These are phyloP conservation scores for Nezara viridula DNA, from an alignment of 2,888 invertebrate species.

Conservation along the genomic window DNA sequence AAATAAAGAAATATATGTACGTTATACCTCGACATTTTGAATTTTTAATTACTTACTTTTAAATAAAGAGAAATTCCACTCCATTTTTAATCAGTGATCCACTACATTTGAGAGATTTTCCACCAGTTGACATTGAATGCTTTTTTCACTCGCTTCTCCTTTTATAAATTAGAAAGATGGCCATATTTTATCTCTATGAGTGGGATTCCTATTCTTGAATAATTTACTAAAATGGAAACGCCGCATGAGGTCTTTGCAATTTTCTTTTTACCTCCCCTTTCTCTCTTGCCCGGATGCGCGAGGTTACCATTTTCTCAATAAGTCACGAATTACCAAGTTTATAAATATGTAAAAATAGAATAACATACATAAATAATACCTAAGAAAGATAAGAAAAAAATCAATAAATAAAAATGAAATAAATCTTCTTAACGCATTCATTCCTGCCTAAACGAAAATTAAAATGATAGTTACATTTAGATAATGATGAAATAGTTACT, in stretches of 20 bases:
- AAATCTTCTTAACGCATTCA: no score
- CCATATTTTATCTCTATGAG: not conserved
- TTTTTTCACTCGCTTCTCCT: not conserved
- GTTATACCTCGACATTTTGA: not conserved
- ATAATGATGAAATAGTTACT: no score
- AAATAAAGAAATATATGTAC: no score
- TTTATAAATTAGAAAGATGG: not conserved
- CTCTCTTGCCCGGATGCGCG: no score
- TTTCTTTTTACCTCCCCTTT: not conserved
- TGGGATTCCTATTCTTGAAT: not conserved
- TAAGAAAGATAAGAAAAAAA: no score
- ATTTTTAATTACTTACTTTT: not conserved
- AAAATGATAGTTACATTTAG: no score
- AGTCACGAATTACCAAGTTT: not conserved
- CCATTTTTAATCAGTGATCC: constrained; percentile 14
- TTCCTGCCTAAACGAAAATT: no score
- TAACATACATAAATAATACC: no score
- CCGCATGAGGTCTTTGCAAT: not conserved
- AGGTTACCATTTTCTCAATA: not conserved
- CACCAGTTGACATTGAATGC: not conserved
- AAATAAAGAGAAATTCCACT: not conserved
- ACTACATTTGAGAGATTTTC: not conserved
- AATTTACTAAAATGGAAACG: not conserved
- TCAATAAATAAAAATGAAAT: no score
- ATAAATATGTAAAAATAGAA: no score